A percentile compares a stretch with the other conserved stretches of the same genome.
Conservation (phyloP, 1,140 invertebrate genomes). For the Mylabris phalerata region DNA sequence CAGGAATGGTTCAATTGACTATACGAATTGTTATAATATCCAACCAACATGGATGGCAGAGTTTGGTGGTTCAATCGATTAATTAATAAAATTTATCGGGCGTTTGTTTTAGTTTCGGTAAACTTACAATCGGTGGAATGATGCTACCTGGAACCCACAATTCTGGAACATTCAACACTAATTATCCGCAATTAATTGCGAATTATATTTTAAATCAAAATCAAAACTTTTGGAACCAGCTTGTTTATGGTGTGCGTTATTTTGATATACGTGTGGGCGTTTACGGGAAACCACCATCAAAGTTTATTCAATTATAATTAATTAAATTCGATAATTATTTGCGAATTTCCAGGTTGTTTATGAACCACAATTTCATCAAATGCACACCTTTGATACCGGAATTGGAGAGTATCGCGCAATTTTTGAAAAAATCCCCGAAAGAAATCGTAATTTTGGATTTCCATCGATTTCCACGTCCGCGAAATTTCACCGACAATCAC, state of each 20-base stretch:
- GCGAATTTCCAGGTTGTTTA: constrained; percentile 51
- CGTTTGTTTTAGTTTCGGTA: constrained; percentile 36
- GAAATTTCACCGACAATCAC: constrained; percentile 46
- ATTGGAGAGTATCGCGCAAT: constrained; percentile 53
- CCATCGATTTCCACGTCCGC: constrained; percentile 61
- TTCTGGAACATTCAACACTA: constrained; percentile 51
- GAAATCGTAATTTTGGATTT: constrained; percentile 65
- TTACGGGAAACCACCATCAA: constrained; percentile 30
- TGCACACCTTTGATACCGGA: constrained; percentile 56
- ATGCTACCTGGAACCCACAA: constrained; percentile 67
- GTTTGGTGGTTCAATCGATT: background rate
- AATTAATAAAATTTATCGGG: background rate
- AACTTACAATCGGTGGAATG: constrained; percentile 48
- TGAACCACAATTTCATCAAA: constrained; percentile 61
- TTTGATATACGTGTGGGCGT: constrained; percentile 69
- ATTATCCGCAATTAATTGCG: constrained; percentile 37
- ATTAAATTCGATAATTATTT: background rate
- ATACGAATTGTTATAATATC: constrained; percentile 53
- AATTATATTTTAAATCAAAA: constrained; percentile 62
- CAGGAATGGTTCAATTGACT: constrained; percentile 43
- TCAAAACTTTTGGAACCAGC: constrained; percentile 67
- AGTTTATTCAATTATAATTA: constrained; percentile 15
- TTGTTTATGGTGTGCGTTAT: constrained; percentile 74
- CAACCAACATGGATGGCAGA: constrained; percentile 59
- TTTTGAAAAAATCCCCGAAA: constrained; percentile 51